Evolutionary conservation across 2,888 invertebrate species (phyloP), one percentile per base, ranked within the genome.

Genomic region (Caradrina clavipalpis): DNA sequence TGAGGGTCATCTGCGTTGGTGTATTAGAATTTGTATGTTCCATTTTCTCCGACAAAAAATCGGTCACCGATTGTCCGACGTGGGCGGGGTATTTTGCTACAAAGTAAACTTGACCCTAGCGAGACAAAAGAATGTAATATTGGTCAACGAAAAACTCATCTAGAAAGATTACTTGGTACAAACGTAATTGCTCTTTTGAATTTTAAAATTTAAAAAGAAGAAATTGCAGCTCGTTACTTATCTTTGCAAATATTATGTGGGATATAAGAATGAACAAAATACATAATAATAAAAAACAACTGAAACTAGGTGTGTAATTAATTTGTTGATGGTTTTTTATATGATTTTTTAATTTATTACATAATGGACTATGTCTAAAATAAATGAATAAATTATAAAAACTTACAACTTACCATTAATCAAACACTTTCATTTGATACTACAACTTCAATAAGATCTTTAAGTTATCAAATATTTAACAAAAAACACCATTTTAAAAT

Each of bases 161-260:
- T 47, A 42, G 53, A 22, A n/a, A 8, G 31, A 2, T 54, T 57
- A 50, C 54, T 62, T 60, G 65, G 31, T 61, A 8, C 5, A 26
- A 78, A 65, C 57, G 61, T 54, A 65, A 65, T 65, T 31, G 39
- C 45, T 61, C 42, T 53, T 57, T 8, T 19, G 49, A 62, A 26
- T 49, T 56, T 70, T 70, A 21, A 21, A 64, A 63, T 56, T 59
- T 13, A 19, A 7, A 57, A 56, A 53, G 6, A 51, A 10, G 6
- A 45, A 17, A 1, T n/a, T 42, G 10, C 17, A 50, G 68, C 17
- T 39, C 8, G 26, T 53, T 15, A 17, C 35, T 35, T 50, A 26
- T 26, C 4, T 26, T 26, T 26, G 26, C 26, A 26, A 4, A 26
- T 26, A 3, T 26, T 3, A 26, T 26, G 26, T 26, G 26, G 4